Conservation (phyloP, 2,113 vertebrate genomes). For the Calidris pugnax region DNA sequence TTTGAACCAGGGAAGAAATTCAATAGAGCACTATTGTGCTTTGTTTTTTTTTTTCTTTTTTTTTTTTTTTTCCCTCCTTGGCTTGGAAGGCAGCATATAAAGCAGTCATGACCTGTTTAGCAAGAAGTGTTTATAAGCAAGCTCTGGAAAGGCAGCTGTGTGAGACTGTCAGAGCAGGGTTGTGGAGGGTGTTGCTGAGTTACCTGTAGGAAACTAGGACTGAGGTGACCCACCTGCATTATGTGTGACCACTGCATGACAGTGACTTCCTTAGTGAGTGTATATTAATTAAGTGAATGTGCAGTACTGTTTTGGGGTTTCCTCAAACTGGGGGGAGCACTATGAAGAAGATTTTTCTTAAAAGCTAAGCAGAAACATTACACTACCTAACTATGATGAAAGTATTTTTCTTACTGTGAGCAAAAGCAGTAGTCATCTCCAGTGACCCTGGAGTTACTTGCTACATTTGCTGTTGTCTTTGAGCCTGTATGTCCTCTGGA, state of each 20-base stretch:
- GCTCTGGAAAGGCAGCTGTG: not conserved
- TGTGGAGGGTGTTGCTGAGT: not conserved
- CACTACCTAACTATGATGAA: not conserved
- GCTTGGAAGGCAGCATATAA: not conserved
- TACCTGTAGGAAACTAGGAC: not conserved
- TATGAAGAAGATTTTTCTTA: not conserved
- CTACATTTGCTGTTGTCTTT: not conserved
- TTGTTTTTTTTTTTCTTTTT: not conserved
- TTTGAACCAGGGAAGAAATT: slow-evolving; percentile 9
- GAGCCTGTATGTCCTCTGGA: not conserved
- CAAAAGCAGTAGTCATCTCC: not conserved
- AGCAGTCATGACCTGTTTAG: slow-evolving; percentile 49
- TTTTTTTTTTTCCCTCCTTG: not conserved
- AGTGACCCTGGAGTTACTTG: not conserved
- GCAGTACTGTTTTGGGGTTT: not conserved
- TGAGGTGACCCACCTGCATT: not conserved
- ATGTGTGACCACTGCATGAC: not conserved
- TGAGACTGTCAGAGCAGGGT: not conserved
- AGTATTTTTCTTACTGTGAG: not conserved
- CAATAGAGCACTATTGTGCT: not conserved
- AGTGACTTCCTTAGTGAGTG: not conserved
- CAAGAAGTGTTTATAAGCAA: slow-evolving; percentile 39
- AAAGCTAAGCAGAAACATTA: not conserved
- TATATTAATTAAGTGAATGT: not conserved
- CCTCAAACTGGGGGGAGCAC: not conserved